phyloP scores from a whole-genome alignment of 2,888 invertebrate species.

The Ceraclea dissimilis region DNA sequence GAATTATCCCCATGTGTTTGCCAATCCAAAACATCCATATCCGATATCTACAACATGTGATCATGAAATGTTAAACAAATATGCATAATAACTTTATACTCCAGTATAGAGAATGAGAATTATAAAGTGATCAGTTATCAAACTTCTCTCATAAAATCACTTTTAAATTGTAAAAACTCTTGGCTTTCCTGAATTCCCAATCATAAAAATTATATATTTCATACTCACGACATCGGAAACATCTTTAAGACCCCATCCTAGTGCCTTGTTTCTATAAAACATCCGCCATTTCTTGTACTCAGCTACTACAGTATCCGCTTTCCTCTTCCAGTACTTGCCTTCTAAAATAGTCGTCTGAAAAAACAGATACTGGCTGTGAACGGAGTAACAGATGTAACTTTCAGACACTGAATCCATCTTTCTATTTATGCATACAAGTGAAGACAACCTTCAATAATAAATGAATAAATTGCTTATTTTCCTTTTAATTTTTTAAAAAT shows the following conservation, averaged over 20 bases:
- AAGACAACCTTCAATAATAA: no score
- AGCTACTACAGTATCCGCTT: conserved; percentile 91
- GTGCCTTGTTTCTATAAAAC: conserved; percentile 74
- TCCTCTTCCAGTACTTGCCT: conserved; percentile 99
- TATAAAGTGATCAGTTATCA: no score
- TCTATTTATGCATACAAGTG: no score
- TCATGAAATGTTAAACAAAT: not conserved
- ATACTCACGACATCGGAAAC: conserved; percentile 65
- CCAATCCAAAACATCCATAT: conserved; percentile 68
- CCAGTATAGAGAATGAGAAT: not conserved
- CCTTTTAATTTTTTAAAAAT: no score
- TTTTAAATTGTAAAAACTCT: no score
- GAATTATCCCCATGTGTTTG: conserved; percentile 59
- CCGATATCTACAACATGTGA: conserved; percentile 51
- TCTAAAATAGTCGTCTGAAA: conserved; percentile 91
- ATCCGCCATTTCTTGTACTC: conserved; percentile 99
- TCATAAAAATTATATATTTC: not conserved
- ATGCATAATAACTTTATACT: no score
- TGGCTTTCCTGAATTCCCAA: no score
- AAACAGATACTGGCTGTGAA: no score
- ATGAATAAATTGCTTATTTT: no score
- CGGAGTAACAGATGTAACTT: conserved; percentile 7
- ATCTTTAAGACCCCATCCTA: conserved; percentile 67
- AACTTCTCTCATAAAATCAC: no score
- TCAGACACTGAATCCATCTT: no score